Conservation (phyloP, 2,888 invertebrate genomes). For the Scaptodrosophila latifasciaeformis region DNA sequence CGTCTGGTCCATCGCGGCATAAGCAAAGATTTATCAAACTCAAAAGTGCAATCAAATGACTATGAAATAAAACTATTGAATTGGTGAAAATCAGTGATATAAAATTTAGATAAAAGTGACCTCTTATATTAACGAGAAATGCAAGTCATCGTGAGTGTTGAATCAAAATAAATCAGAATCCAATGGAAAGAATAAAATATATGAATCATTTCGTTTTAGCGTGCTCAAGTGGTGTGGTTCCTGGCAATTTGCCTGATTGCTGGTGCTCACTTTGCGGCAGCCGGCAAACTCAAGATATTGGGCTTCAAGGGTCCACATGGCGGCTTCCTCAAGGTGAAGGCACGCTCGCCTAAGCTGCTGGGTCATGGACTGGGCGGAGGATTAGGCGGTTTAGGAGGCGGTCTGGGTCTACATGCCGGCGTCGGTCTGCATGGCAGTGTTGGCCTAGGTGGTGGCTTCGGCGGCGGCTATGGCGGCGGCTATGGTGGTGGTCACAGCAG, state of each 20-base stretch:
- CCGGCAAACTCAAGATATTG: constrained; percentile 61
- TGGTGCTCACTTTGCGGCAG: constrained; percentile 15
- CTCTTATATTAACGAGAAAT: constrained; percentile 23
- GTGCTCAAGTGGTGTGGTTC: constrained; percentile 3
- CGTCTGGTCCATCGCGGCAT: constrained; percentile 34
- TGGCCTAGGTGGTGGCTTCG: constrained; percentile 23
- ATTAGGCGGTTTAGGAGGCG: not conserved
- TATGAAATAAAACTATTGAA: not conserved
- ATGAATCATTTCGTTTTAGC: not conserved
- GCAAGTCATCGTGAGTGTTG: constrained; percentile 55
- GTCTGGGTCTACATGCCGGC: constrained; percentile 19
- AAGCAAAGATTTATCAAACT: too few species aligned
- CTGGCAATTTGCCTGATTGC: constrained; percentile 37
- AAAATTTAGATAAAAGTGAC: not conserved
- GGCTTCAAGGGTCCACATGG: constrained; percentile 61
- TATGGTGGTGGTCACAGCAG: constrained; percentile 42
- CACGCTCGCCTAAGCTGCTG: constrained; percentile 56
- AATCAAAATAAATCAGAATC: constrained; percentile 7
- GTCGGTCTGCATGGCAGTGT: constrained; percentile 22
- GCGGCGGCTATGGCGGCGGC: constrained; percentile 26
- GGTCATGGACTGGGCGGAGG: constrained; percentile 43
- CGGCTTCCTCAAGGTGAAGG: constrained; percentile 59
- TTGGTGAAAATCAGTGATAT: not conserved
- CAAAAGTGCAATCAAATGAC: not conserved
- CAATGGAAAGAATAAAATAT: not conserved